phyloP scores from a whole-genome alignment of 2,888 invertebrate species.

The Limnephilus rhombicus region DNA sequence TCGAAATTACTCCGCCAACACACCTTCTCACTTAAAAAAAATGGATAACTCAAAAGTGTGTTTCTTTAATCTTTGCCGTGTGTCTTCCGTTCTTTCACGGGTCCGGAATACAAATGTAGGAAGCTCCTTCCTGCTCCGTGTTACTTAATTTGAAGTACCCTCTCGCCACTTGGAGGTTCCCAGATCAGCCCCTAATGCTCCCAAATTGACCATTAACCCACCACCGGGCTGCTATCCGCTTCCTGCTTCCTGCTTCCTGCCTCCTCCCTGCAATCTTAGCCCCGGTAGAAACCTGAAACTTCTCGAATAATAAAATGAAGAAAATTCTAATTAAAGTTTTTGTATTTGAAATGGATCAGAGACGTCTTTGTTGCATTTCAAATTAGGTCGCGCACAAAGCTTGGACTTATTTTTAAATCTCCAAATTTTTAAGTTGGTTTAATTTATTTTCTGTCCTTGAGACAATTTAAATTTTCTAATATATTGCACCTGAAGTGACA shows the following conservation, averaged over 20 bases:
- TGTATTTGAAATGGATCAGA: not conserved
- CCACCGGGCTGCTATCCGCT: constrained; percentile 3
- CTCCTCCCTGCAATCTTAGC: not conserved
- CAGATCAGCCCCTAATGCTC: constrained; percentile 11
- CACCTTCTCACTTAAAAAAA: not conserved
- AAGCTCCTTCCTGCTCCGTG: not conserved
- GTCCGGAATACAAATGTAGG: not conserved
- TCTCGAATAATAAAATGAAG: not conserved
- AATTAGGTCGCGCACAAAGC: not conserved
- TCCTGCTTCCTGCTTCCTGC: not conserved
- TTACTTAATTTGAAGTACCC: constrained; percentile 22
- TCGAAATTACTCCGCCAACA: not conserved
- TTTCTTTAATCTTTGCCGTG: not conserved
- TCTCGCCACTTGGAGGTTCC: not conserved
- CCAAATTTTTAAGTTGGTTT: not conserved
- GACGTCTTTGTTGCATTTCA: not conserved
- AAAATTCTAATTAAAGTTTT: not conserved
- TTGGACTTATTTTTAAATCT: not conserved
- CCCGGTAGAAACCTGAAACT: not conserved
- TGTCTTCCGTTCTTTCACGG: not conserved
- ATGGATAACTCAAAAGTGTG: not conserved
- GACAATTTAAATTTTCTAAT: not conserved
- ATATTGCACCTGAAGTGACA: no score
- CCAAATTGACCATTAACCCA: constrained; percentile 22
- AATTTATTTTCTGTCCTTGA: no score